A percentile compares a stretch with the other conserved stretches of the same genome.
phyloP scores from a whole-genome alignment of 2,888 invertebrate genomes.

The Syrphus vitripennis region DNA sequence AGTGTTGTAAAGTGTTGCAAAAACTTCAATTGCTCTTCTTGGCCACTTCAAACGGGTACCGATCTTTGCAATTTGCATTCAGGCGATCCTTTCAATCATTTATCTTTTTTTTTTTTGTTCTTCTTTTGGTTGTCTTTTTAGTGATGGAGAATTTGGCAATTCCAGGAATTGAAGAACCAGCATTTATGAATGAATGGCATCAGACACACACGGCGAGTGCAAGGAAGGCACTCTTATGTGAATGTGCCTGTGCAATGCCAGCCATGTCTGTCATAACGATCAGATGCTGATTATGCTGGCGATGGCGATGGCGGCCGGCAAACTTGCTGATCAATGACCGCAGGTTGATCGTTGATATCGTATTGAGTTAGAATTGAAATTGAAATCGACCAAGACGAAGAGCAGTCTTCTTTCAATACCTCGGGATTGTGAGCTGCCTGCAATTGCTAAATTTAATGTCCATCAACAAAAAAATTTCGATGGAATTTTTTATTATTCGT shows the following conservation, averaged over 20 bases:
- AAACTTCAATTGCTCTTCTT: conserved; percentile 58
- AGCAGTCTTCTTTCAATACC: neutral
- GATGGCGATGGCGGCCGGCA: neutral
- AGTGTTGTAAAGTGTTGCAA: conserved; percentile 46
- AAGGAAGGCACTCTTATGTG: no score
- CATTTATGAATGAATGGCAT: conserved; percentile 69
- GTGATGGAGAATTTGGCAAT: conserved; percentile 62
- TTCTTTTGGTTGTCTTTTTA: neutral
- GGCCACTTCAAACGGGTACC: conserved; percentile 66
- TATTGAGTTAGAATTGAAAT: conserved; percentile 48
- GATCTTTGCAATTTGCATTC: conserved; percentile 69
- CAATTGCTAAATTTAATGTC: conserved; percentile 30
- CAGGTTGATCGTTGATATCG: conserved; percentile 37
- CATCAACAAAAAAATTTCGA: conserved; percentile 43
- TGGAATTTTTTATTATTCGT: conserved; percentile 4
- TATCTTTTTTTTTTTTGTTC: conserved; percentile 5
- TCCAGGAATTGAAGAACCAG: conserved; percentile 56
- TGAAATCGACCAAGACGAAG: neutral
- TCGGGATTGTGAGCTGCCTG: neutral
- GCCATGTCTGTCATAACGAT: conserved; percentile 65
- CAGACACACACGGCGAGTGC: neutral
- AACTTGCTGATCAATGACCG: conserved; percentile 41
- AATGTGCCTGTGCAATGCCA: no score
- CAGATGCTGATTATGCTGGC: conserved; percentile 36
- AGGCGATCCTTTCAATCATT: conserved; percentile 70